Percentiles rank a stretch among this genome's conserved stretches.
phyloP scores from a whole-genome alignment of 1,140 invertebrate genomes.

The Dryas iulia region DNA sequence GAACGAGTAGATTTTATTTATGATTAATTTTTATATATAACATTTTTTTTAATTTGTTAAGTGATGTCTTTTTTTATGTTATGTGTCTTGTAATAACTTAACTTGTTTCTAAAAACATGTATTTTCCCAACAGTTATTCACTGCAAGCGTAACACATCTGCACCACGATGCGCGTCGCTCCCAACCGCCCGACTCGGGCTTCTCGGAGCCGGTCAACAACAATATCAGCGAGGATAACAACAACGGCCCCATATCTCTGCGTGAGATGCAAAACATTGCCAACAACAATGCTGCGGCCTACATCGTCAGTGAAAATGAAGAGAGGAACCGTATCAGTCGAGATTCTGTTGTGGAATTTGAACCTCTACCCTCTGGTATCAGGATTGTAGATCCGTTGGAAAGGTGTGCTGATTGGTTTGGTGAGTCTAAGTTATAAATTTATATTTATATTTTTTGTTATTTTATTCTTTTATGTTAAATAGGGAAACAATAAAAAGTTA shows the following conservation, averaged over 20 bases:
- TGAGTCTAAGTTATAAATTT: too few species aligned
- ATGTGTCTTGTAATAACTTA: too few species aligned
- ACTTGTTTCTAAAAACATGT: too few species aligned
- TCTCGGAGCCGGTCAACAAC: constrained; percentile 72
- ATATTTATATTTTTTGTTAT: too few species aligned
- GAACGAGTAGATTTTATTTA: too few species aligned
- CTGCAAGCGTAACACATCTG: constrained; percentile 59
- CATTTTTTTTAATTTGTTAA: too few species aligned
- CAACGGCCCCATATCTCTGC: constrained; percentile 78
- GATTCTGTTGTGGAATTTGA: constrained; percentile 73
- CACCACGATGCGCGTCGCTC: constrained; percentile 58
- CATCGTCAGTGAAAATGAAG: constrained; percentile 73
- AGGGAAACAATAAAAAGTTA: too few species aligned
- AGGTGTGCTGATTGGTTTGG: constrained; percentile 69
- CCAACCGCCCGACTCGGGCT: constrained; percentile 64
- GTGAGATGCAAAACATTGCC: constrained; percentile 80
- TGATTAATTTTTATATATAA: too few species aligned
- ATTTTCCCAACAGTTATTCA: constrained; percentile 58
- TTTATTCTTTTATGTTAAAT: too few species aligned
- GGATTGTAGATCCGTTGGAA: constrained; percentile 60
- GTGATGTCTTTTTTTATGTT: too few species aligned
- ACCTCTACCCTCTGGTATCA: constrained; percentile 54
- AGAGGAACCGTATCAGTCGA: constrained; percentile 62
- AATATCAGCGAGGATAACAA: constrained; percentile 77
- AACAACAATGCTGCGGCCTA: constrained; percentile 79